Base-by-base conservation (phyloP, 1,140 invertebrate genomes). In the Glossosoma conforme region DNA sequence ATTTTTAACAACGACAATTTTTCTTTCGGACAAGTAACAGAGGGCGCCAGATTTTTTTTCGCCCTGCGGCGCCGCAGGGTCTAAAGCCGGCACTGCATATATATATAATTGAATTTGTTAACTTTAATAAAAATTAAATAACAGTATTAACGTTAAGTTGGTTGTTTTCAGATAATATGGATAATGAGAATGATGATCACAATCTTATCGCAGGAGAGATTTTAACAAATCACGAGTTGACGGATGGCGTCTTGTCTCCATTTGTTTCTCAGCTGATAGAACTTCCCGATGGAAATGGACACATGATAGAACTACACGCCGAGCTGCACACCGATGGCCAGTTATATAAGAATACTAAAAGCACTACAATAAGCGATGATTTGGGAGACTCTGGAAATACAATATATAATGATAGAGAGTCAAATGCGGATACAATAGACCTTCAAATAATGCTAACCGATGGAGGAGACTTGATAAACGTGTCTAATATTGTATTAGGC, bases 371-470 rank as follows among this genome's bases (percentile, higher is more conserved):
- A 36, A 11, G 2, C 15, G 10, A 20, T 11, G 11, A 25, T 21
- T 20, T 13, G 19, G 14, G n/a, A n/a, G n/a, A n/a, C n/a, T n/a
- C n/a, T n/a, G n/a, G n/a, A n/a, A n/a, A n/a, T n/a, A 41, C 18
- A n/a, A 20, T 21, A 8, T 17, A 32, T 3, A 35, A 20, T 35
- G 30, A 28, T n/a, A 40, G 22, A 11, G 21, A 19, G 20, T 15
- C 21, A 40, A 22, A 3, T 22, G 13, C 15, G 17, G 15, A 51
- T 44, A 24, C 30, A 33, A 51, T 56, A 36, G 53, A 59, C 43
- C 52, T 59, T 9, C 38, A 55, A 49, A 56, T 56, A 18, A 56
- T 56, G 45, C 33, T 59, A 11, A 37, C 49, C 8, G 57, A 59
- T 19, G 47, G 33, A 9, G 41, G 43, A 17, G 30, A 49, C 24